Conservation (phyloP, 2,888 invertebrate species). For the Gordius sp. region DNA sequence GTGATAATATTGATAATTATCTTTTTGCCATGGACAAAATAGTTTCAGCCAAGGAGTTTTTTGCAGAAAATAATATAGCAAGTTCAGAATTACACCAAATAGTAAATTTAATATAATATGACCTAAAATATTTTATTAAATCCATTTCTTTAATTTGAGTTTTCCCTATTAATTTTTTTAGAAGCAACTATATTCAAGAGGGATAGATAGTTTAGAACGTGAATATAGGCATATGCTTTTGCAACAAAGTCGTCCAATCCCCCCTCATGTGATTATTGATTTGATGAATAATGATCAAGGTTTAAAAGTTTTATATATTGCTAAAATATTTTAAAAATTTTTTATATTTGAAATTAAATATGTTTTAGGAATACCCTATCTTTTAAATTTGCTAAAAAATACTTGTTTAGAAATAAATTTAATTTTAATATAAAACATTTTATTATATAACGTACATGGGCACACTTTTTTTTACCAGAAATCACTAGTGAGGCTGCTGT, state of each 20-base stretch:
- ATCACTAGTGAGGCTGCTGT: neutral
- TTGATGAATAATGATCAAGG: slow-evolving; percentile 2
- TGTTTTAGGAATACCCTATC: neutral
- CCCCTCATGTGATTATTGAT: neutral
- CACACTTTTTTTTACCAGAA: neutral
- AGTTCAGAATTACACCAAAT: neutral
- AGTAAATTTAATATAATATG: slow-evolving; percentile 2
- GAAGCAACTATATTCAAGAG: neutral
- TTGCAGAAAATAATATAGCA: neutral
- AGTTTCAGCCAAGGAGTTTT: slow-evolving; percentile 3
- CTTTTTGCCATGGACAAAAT: neutral
- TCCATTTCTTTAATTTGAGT: neutral
- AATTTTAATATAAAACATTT: slow-evolving; percentile 11
- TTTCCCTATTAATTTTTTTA: too few species aligned
- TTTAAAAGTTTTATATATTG: neutral
- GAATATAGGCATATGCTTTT: neutral
- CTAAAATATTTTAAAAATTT: neutral
- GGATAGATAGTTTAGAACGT: neutral
- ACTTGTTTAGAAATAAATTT: neutral
- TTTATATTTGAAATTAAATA: neutral
- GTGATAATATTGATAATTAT: slow-evolving; percentile 9
- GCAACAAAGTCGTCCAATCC: neutral
- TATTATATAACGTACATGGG: neutral
- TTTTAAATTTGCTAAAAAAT: neutral
- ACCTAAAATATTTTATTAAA: neutral